A percentile compares a stretch with the other conserved stretches of the same genome.
Conservation (phyloP, 1,140 invertebrate genomes). For the Steinernema feltiae region DNA sequence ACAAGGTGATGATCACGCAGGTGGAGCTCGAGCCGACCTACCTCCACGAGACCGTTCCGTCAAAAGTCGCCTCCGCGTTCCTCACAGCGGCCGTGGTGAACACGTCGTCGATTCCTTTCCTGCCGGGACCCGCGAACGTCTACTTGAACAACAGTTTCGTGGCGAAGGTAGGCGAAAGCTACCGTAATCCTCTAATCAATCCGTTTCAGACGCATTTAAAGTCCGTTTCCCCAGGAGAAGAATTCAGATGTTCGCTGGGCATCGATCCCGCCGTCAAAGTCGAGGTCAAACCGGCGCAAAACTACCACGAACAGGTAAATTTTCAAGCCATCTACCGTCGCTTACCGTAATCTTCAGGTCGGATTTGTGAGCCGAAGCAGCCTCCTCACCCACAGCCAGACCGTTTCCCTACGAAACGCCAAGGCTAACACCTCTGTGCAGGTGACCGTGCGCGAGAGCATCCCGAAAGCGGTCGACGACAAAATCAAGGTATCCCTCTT, state of each 20-base stretch:
- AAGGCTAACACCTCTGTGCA: slow-evolving; percentile 49
- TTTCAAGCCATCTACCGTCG: not conserved
- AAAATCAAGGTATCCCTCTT: slow-evolving; percentile 38
- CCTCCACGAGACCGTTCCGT: slow-evolving; percentile 59
- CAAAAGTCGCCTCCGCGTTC: slow-evolving; percentile 57
- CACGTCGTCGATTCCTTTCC: slow-evolving; percentile 56
- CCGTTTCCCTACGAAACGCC: slow-evolving; percentile 58
- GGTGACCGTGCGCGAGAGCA: slow-evolving; percentile 54
- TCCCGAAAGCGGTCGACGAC: slow-evolving; percentile 50
- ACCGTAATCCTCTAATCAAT: slow-evolving; percentile 9
- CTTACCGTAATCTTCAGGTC: slow-evolving; percentile 25
- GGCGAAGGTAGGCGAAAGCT: slow-evolving; percentile 57
- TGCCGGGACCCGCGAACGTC: slow-evolving; percentile 59
- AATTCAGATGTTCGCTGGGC: slow-evolving; percentile 60
- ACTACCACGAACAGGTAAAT: slow-evolving; percentile 43
- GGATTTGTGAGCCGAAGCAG: slow-evolving; percentile 46
- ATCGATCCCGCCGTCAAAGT: slow-evolving; percentile 58
- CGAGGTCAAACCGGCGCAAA: slow-evolving; percentile 55
- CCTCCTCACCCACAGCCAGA: slow-evolving; percentile 51
- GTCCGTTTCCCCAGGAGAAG: slow-evolving; percentile 59
- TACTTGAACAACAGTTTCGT: slow-evolving; percentile 62
- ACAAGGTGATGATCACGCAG: slow-evolving; percentile 58
- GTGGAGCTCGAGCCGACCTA: slow-evolving; percentile 59
- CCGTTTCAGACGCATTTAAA: slow-evolving; percentile 47
- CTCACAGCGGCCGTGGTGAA: slow-evolving; percentile 59